Conservation (phyloP, 2,797 vertebrate genomes). For the Lutjanus campechanus region DNA sequence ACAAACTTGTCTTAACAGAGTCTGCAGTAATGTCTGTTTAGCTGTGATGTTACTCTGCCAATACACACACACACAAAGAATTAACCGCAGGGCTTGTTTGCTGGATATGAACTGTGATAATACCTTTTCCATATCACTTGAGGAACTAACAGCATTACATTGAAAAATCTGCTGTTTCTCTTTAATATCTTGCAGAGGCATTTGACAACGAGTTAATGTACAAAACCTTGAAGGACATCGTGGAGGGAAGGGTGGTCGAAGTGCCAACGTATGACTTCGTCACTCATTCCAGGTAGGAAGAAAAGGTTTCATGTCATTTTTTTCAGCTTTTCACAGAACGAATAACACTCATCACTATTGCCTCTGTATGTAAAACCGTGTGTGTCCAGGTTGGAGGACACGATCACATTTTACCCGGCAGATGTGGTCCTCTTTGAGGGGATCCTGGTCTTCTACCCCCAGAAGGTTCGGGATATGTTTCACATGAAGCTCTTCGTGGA, state of each 20-base stretch:
- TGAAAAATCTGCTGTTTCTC: not conserved
- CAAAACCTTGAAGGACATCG: conserved; percentile 91
- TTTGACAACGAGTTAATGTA: conserved; percentile 97
- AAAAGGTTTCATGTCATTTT: not conserved
- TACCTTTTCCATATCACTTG: no score
- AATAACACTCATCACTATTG: not conserved
- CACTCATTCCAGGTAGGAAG: conserved; percentile 93
- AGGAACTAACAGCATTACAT: not conserved
- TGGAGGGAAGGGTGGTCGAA: conserved; percentile 93
- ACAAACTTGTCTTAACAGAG: not conserved
- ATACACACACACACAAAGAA: no score
- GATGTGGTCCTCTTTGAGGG: conserved; percentile 97
- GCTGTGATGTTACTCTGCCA: not conserved
- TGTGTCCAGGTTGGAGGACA: conserved; percentile 88
- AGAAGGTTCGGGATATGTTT: conserved; percentile 96
- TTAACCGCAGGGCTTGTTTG: not conserved
- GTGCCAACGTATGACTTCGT: conserved; percentile 96
- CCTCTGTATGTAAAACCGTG: not conserved
- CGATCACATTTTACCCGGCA: conserved; percentile 92
- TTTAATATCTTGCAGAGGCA: conserved; percentile 86
- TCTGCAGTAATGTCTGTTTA: not conserved
- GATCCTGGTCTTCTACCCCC: conserved; percentile 96
- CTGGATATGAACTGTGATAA: not conserved
- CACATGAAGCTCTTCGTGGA: conserved; percentile 98
- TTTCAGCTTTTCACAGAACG: not conserved